phyloP scores from a whole-genome alignment of 2,113 vertebrate species.

The Malurus elegans region DNA sequence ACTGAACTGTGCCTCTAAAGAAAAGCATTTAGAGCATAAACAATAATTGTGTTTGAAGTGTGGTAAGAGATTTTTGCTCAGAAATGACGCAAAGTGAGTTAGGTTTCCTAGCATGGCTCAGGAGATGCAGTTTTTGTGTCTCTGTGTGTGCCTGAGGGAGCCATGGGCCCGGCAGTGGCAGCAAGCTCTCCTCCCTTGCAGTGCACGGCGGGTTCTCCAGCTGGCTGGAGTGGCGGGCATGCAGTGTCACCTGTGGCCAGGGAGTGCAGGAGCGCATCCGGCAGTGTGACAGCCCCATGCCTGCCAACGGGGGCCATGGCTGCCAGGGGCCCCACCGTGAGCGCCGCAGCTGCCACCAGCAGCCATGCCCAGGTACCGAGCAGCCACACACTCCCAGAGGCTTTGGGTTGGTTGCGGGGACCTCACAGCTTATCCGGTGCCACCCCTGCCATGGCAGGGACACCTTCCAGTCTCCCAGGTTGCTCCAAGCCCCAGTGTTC shows the following conservation, averaged over 20 bases:
- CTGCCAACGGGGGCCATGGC: conserved; percentile 86
- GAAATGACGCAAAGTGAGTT: fast-evolving
- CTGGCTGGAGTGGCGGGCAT: conserved; percentile 88
- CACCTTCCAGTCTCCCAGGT: fast-evolving
- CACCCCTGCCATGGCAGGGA: background rate
- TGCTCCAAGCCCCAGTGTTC: fast-evolving
- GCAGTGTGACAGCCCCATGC: conserved; percentile 85
- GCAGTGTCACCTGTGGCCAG: conserved; percentile 87
- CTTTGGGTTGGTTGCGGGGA: background rate
- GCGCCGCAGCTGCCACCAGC: conserved; percentile 78
- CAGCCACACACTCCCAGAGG: fast-evolving
- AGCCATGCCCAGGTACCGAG: conserved; percentile 86
- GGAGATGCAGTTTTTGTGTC: background rate
- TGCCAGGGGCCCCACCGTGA: conserved; percentile 80
- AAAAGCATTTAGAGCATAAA: background rate
- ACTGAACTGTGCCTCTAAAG: background rate
- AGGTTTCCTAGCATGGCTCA: background rate
- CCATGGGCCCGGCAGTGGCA: background rate
- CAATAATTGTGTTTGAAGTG: background rate
- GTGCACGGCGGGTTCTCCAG: conserved; percentile 90
- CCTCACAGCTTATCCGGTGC: fast-evolving
- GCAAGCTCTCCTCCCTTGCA: conserved; percentile 47
- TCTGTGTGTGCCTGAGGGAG: background rate
- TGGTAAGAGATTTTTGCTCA: background rate
- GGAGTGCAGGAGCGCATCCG: conserved; percentile 86